A percentile compares a stretch with the other conserved stretches of the same genome.
Evolutionary conservation across 2,113 vertebrate species (phyloP).

Genomic region (Mesoclemmys tuberculata): DNA sequence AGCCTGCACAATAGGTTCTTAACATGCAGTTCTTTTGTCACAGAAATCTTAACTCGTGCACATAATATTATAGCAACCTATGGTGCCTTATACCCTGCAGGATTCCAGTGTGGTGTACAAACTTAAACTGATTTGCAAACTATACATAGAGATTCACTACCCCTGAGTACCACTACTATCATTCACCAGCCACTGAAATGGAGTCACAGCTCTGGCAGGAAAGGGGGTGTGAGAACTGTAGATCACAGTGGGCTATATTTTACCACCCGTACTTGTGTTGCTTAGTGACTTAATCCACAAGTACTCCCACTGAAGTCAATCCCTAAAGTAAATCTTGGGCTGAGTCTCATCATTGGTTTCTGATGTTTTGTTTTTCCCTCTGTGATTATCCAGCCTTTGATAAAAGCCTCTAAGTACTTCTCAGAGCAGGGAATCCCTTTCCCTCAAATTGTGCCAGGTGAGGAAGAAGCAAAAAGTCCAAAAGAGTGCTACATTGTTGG

Average conservation of each 20-base stretch:
- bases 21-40: neutral
- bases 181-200: neutral
- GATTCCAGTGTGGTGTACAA: neutral
- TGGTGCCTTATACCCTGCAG: neutral
- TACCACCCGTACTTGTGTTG: neutral
- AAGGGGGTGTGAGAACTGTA: neutral
- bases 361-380: neutral
- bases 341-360: neutral
- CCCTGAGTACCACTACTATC: too few relatives aligned
- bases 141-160: neutral
- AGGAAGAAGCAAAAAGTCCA: conserved; percentile 64
- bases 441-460: conserved; percentile 69
- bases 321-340: neutral
- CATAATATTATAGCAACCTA: neutral
- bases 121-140: neutral
- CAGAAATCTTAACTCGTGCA: neutral
- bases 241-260: neutral
- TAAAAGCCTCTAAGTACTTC: conserved; percentile 81
- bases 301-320: neutral
- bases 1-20: neutral
- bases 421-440: conserved; percentile 77
- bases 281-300: neutral
- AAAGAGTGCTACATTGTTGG: conserved; percentile 82
- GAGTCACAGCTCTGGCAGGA: neutral
- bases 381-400: conserved; percentile 73